Base-by-base conservation (phyloP, 2,797 vertebrate species). In the Epinephelus malabaricus region DNA sequence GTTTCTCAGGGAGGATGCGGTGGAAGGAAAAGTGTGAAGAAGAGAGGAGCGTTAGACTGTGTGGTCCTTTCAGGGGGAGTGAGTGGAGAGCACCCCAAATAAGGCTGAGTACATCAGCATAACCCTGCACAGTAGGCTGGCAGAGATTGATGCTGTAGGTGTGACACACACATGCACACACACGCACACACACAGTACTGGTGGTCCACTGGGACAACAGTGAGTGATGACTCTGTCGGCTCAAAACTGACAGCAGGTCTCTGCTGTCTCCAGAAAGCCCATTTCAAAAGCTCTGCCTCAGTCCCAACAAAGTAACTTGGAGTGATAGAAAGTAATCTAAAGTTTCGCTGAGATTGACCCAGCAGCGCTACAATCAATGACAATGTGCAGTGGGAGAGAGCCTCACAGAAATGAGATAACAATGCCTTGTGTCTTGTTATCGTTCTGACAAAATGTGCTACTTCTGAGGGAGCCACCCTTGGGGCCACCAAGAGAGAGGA, bases 181-280 rank as follows among this genome's bases (percentile, higher is more conserved):
- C 47, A 23, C 49, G 63, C 64, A 76, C 59, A 73, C 13, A 30
- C 51, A 18, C 45, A 25, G 34, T 18, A 34, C 14, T 34, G 61
- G 69, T 79, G 67, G 65, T 63, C 73, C 69, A 47, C 19, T 46
- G 82, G 78, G 86, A 88, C 50, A 69, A 70, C 70, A 51, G 27
- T 92, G 89, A 92, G 60, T 74, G 88, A 95, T 92, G 82, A 83
- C 55, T 84, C 73, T 74, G 84, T 86, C 74, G 82, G 72, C 76
- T 58, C 47, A 83, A 67, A 86, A 81, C 76, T 81, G 92, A 91
- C 89, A 89, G 85, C 78, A 38, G 79, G 82, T 86, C 86, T 86
- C 81, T 71, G 76, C 67, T n/a, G 77, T 76, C 79, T 71, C 56
- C 30, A 69, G 80, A 76, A 85, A 77, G 75, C 71, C 76, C 70